Evolutionary conservation across 2,888 invertebrate genomes (phyloP), one percentile per base, ranked within the genome.

Genomic region (Lasioglossum lativentre): DNA sequence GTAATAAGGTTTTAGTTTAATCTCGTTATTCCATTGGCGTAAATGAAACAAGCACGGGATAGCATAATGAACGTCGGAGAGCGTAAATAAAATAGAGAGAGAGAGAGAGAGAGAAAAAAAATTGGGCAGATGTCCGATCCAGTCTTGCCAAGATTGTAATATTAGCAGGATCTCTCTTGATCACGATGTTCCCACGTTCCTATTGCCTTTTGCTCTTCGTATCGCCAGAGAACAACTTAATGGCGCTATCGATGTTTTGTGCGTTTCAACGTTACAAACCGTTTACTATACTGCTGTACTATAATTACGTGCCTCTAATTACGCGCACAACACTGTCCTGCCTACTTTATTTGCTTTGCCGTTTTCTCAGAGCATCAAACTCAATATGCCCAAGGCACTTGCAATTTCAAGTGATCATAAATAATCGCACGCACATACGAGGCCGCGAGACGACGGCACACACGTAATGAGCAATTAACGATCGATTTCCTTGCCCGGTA

Each of bases 301-400:
- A 75, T 88, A 89, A 90, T 90, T 90, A 87, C 82, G 81, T 34
- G 80, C 71, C 84, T 87, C 86, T 90, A 90, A 90, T 90, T 90
- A 86, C 84, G 82, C 81, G 77, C 52, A 72, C 80, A 87, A 86
- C 85, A 85, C 83, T 78, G 85, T 87, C 80, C 81, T 73, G 59
- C 42, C 72, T 38, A 76, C 38, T 85, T 87, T 87, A 90, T 87
- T 86, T 86, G 83, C 80, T 81, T 79, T 80, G 63, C 71, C 74
- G 45, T 85, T 89, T n/a, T 85, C 74, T 59, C 82, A 81, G 76
- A 76, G 80, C 84, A 79, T 86, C 82, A 66, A 63, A 52, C 71
- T 82, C 59, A 79, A n/a, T 78, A 78, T 71, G 83, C 78, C 83
- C 76, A 76, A 70, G 75, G 85, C 82, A 47, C 38, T 85, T 59